These are phyloP conservation scores for Camponotus fellah DNA, from an alignment of 2,888 invertebrate genomes.

Conservation along the genomic window DNA sequence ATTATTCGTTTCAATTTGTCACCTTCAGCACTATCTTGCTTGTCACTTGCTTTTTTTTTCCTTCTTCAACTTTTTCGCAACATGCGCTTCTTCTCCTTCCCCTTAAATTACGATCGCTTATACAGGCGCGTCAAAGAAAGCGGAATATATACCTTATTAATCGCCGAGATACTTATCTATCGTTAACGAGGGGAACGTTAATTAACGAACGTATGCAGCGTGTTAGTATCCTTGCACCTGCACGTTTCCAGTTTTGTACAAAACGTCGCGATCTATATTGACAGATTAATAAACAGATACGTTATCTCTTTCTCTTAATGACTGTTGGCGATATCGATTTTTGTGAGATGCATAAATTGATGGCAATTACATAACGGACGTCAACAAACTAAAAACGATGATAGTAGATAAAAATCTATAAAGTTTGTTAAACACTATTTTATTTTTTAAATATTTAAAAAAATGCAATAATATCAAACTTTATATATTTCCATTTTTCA, in stretches of 20 bases:
- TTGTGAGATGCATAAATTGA: too few species aligned
- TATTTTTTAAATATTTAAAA: neutral
- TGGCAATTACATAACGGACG: neutral
- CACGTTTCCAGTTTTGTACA: conserved; percentile 69
- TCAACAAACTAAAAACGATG: neutral
- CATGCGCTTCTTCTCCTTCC: conserved; percentile 1
- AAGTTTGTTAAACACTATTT: neutral
- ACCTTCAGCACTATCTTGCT: conserved; percentile 10
- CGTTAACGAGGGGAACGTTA: conserved; percentile 67
- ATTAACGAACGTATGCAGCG: conserved; percentile 63
- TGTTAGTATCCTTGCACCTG: conserved; percentile 67
- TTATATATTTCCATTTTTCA: too few species aligned
- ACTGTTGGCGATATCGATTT: neutral
- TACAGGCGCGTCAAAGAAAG: conserved; percentile 49
- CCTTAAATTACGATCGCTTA: conserved; percentile 3
- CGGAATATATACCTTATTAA: conserved; percentile 67
- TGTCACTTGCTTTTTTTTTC: neutral
- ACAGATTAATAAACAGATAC: conserved; percentile 69
- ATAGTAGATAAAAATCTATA: too few species aligned
- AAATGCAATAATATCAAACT: too few species aligned
- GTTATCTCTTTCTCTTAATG: conserved; percentile 25
- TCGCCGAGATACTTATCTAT: conserved; percentile 68
- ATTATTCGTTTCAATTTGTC: conserved; percentile 20
- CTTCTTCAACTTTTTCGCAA: neutral
- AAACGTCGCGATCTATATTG: conserved; percentile 64